Conservation (phyloP, 1,140 invertebrate species). For the Pinna nobilis region DNA sequence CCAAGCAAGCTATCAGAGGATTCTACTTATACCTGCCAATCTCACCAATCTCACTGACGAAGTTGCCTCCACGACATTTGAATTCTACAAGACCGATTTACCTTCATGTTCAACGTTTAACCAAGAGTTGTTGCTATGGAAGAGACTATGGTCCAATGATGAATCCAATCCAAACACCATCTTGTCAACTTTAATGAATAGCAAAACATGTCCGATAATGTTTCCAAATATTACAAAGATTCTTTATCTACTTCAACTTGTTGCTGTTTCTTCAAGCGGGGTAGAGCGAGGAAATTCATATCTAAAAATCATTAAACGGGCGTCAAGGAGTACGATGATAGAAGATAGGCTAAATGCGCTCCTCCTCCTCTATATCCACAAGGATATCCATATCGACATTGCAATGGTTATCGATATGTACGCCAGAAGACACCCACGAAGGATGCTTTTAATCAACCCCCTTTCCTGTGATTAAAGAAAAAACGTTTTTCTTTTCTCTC, state of each 20-base stretch:
- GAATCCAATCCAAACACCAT: background rate
- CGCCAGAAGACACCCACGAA: slow-evolving; percentile 2
- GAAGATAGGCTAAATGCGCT: slow-evolving; percentile 30
- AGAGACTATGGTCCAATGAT: slow-evolving; percentile 5
- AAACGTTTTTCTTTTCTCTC: no score
- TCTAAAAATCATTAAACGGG: slow-evolving; percentile 17
- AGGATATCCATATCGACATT: slow-evolving; percentile 26
- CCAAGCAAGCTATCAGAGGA: background rate
- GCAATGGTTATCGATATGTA: slow-evolving; percentile 23
- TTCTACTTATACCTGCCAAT: slow-evolving; percentile 7
- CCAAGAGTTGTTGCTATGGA: slow-evolving; percentile 21
- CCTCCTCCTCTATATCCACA: slow-evolving; percentile 25
- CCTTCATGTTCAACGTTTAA: background rate
- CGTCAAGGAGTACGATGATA: slow-evolving; percentile 19
- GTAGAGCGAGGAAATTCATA: slow-evolving; percentile 34
- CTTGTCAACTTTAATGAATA: background rate
- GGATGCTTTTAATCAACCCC: slow-evolving; percentile 24
- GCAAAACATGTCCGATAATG: slow-evolving; percentile 1
- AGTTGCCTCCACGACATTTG: background rate
- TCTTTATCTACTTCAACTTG: slow-evolving; percentile 16
- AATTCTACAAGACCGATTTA: slow-evolving; percentile 4
- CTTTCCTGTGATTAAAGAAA: no score
- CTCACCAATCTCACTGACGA: background rate
- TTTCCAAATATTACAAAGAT: slow-evolving; percentile 27
- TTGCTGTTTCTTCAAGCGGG: background rate